Conservation (phyloP, 2,113 vertebrate species). For the Rutilus rutilus region DNA sequence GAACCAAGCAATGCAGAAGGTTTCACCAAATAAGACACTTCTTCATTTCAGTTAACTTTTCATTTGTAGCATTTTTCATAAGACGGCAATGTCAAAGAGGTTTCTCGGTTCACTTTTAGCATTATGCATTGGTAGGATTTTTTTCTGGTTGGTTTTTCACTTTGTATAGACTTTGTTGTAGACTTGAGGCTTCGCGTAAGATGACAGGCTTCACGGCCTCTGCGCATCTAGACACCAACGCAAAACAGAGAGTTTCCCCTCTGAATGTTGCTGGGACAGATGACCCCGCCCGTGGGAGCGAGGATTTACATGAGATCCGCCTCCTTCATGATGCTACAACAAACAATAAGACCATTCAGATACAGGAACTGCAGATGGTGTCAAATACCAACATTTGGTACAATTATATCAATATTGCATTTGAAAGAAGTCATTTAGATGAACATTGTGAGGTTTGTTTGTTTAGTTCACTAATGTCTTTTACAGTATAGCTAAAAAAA, state of each 20-base stretch:
- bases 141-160: neutral
- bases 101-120: neutral
- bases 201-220: neutral
- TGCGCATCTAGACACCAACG: neutral
- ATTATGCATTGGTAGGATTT: neutral
- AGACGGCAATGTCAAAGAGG: neutral
- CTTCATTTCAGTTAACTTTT: neutral
- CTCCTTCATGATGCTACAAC: slow-evolving; percentile 12
- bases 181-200: neutral
- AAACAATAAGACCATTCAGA: neutral
- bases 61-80: neutral
- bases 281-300: neutral
- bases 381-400: neutral
- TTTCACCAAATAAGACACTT: neutral
- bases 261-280: neutral
- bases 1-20: slow-evolving; percentile 19
- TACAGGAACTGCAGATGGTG: neutral
- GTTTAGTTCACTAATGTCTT: neutral
- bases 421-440: neutral
- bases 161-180: neutral
- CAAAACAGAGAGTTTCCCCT: neutral
- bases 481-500: neutral
- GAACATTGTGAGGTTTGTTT: neutral
- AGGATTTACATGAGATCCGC: slow-evolving; percentile 6
- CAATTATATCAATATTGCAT: neutral